phyloP scores from a whole-genome alignment of 2,113 vertebrate genomes.

The Agapornis roseicollis region DNA sequence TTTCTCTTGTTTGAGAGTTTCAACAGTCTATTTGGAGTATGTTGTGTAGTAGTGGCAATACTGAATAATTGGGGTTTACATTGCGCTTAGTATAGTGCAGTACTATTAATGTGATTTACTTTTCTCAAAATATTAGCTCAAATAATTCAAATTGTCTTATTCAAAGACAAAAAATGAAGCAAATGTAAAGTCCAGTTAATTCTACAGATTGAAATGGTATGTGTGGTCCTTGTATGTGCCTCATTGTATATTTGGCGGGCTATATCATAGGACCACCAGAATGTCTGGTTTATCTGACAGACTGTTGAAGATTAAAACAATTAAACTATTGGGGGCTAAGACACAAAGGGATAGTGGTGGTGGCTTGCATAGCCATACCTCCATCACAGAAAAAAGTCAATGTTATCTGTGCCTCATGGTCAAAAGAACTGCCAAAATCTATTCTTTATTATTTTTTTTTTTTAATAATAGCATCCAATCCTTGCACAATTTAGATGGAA shows the following conservation, averaged over 20 bases:
- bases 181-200: neutral
- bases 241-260: neutral
- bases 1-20: neutral
- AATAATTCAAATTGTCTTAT: neutral
- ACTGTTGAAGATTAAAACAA: neutral
- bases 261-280: neutral
- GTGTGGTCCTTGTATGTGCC: neutral
- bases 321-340: neutral
- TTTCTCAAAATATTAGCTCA: neutral
- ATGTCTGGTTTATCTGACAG: neutral
- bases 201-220: constrained; percentile 10
- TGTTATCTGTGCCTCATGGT: neutral
- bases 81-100: neutral
- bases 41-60: neutral
- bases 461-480: neutral
- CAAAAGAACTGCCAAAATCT: neutral
- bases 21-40: neutral
- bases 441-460: too few species aligned
- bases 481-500: neutral
- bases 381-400: neutral
- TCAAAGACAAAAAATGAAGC: neutral
- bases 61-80: neutral
- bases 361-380: neutral
- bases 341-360: neutral
- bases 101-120: neutral